These are phyloP conservation scores for Alcis repandata DNA, from an alignment of 2,888 invertebrate species.

Conservation along the genomic window DNA sequence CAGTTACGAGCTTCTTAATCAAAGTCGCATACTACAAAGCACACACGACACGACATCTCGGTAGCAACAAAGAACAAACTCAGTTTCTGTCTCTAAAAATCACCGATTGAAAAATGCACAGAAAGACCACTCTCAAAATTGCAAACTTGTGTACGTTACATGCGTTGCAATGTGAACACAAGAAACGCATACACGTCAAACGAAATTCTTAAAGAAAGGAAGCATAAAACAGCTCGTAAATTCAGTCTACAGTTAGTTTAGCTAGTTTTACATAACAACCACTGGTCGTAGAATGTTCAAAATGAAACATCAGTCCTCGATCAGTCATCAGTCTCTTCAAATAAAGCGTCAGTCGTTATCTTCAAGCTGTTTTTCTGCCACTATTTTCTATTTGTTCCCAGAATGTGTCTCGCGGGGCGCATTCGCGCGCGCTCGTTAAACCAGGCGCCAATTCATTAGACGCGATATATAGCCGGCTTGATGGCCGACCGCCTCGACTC, in stretches of 20 bases:
- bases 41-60: not conserved
- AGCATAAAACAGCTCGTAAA: too few species aligned
- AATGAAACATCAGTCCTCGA: too few species aligned
- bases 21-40: not conserved
- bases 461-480: conserved; percentile 56
- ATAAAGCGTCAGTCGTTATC: not conserved
- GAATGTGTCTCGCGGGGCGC: conserved; percentile 63
- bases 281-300: too few species aligned
- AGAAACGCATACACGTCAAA: too few species aligned
- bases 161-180: too few species aligned
- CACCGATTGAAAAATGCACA: not conserved
- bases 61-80: not conserved
- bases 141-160: not conserved
- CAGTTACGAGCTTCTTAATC: not conserved
- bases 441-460: conserved; percentile 64
- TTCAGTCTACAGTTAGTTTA: too few species aligned
- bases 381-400: conserved; percentile 7
- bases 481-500: conserved; percentile 34
- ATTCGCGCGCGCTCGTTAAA: conserved; percentile 62
- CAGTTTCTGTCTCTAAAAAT: not conserved
- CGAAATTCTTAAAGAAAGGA: too few species aligned
- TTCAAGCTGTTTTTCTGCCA: not conserved
- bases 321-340: too few species aligned
- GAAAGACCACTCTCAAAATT: not conserved
- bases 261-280: too few species aligned